phyloP scores from a whole-genome alignment of 2,888 invertebrate genomes.

The Aphidoletes aphidimyza region DNA sequence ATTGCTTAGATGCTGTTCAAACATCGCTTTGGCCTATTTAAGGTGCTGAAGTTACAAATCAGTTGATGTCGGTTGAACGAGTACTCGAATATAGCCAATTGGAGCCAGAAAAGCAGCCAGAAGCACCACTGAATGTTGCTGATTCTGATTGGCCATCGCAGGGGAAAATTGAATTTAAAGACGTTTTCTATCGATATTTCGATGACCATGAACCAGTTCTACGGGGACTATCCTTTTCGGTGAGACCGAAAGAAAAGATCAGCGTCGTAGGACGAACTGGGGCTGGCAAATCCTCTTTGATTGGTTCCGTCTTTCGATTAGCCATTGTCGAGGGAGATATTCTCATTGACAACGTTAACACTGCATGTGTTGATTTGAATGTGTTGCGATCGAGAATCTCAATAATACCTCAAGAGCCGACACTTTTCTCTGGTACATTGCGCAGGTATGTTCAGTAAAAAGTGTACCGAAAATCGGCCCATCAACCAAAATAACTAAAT shows the following conservation, averaged over 20 bases:
- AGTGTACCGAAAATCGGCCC: no score
- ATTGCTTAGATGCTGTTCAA: neutral
- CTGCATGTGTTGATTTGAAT: no score
- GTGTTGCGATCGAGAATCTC: no score
- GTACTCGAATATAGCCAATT: slow-evolving; percentile 74
- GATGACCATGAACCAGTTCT: slow-evolving; percentile 84
- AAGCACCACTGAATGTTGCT: slow-evolving; percentile 57
- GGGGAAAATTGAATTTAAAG: slow-evolving; percentile 68
- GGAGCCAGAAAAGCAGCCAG: slow-evolving; percentile 66
- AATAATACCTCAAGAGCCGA: slow-evolving; percentile 72
- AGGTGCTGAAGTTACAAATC: slow-evolving; percentile 74
- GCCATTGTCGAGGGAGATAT: no score
- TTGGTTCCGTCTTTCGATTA: no score
- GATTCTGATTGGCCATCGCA: slow-evolving; percentile 68
- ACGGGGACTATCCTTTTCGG: slow-evolving; percentile 72
- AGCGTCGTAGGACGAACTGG: slow-evolving; percentile 72
- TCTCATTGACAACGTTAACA: no score
- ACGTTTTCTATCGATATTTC: slow-evolving; percentile 75
- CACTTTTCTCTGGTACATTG: slow-evolving; percentile 68
- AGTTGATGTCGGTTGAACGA: slow-evolving; percentile 78
- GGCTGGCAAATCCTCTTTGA: no score
- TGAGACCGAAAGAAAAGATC: slow-evolving; percentile 70
- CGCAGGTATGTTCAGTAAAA: slow-evolving; percentile 61
- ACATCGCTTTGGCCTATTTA: neutral
- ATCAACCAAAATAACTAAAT: no score